Conservation (phyloP, 2,113 vertebrate species). For the Amia ocellicauda region DNA sequence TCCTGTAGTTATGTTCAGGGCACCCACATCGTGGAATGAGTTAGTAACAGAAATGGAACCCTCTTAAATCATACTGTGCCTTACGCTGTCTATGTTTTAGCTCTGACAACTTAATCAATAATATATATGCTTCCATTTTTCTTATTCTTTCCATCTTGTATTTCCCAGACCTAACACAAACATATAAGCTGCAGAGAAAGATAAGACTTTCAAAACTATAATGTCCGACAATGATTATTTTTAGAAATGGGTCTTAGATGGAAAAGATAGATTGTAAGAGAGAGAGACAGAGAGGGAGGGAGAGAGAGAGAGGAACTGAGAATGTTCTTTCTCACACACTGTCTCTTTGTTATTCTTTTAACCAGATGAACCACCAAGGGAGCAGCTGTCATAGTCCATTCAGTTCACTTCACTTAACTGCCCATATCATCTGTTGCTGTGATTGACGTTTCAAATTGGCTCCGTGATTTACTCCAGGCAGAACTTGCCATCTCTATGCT, state of each 20-base stretch:
- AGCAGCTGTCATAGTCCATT: slow-evolving; percentile 8
- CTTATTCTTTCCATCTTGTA: not conserved
- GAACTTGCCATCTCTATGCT: slow-evolving; percentile 31
- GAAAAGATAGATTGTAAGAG: slow-evolving; percentile 2
- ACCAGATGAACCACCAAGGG: slow-evolving; percentile 14
- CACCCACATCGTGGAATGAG: too few species aligned
- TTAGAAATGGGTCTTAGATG: not conserved
- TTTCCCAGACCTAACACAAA: not conserved
- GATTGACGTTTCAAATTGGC: slow-evolving; percentile 37
- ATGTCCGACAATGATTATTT: slow-evolving; percentile 1
- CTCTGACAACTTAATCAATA: not conserved
- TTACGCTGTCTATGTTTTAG: not conserved
- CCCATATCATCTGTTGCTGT: slow-evolving; percentile 21
- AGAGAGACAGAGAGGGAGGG: too few species aligned
- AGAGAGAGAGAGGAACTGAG: not conserved
- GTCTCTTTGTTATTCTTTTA: not conserved
- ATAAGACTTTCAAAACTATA: not conserved
- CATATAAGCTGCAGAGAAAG: not conserved
- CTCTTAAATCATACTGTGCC: not conserved
- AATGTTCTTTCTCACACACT: not conserved
- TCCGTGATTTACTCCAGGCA: slow-evolving; percentile 26
- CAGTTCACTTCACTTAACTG: slow-evolving; percentile 4
- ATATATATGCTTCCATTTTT: not conserved
- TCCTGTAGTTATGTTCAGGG: too few species aligned
- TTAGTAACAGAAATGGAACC: not conserved